Conservation (phyloP, 1,140 invertebrate genomes). For the Drosophila prosaltans region DNA sequence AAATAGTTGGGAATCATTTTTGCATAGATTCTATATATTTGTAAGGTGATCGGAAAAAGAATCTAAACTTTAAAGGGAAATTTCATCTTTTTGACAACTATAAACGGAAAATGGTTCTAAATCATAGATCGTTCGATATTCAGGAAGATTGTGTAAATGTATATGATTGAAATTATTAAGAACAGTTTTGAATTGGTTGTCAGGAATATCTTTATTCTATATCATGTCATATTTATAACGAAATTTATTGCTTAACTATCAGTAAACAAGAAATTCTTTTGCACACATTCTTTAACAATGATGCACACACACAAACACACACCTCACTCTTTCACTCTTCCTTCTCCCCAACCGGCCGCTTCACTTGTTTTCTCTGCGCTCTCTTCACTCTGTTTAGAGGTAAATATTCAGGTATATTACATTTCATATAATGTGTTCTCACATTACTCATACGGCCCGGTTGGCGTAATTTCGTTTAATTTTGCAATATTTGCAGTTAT, state of each 20-base stretch:
- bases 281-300: conserved; percentile 43
- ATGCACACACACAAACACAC: conserved; percentile 21
- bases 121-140: no score
- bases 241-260: conserved; percentile 2
- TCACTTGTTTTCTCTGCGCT: background rate
- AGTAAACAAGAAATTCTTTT: conserved; percentile 35
- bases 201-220: conserved; percentile 5
- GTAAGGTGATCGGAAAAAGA: no score
- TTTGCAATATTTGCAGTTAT: conserved; percentile 37
- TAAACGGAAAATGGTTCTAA: no score
- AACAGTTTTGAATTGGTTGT: background rate
- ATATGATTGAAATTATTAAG: no score
- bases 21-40: no score
- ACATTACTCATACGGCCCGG: conserved; percentile 53
- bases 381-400: background rate
- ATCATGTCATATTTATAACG: conserved; percentile 9
- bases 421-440: conserved; percentile 34
- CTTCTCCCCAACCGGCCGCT: background rate
- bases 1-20: no score
- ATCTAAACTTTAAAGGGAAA: no score
- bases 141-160: no score
- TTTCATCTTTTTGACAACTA: no score
- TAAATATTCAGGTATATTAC: conserved; percentile 26
- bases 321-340: background rate
- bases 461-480: conserved; percentile 36